Percentiles rank a stretch among this genome's conserved stretches.
phyloP scores from a whole-genome alignment of 2,888 invertebrate genomes.

The Synergus laeviventris region DNA sequence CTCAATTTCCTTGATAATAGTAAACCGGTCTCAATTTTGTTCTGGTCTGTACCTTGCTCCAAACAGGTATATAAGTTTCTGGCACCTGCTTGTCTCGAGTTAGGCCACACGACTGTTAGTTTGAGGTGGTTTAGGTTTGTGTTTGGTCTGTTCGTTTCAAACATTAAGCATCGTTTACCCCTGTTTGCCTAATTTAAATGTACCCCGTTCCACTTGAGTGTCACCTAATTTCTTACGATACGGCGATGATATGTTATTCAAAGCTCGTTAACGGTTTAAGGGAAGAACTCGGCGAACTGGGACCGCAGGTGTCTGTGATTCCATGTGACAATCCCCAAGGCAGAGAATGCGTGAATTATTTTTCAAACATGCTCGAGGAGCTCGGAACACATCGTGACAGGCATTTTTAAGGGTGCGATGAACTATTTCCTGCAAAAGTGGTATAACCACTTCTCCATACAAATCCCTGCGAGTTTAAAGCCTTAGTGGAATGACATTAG shows the following conservation, averaged over 20 bases:
- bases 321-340: slow-evolving; percentile 8
- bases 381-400: slow-evolving; percentile 17
- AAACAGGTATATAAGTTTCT: slow-evolving; percentile 42
- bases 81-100: slow-evolving; percentile 43
- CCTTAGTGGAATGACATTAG: background rate
- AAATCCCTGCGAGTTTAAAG: background rate
- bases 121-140: slow-evolving; percentile 11
- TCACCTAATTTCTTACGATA: slow-evolving; percentile 34
- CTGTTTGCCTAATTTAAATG: slow-evolving; percentile 66
- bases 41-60: background rate
- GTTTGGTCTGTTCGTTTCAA: slow-evolving; percentile 11
- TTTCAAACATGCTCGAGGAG: slow-evolving; percentile 20
- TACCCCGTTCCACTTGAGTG: slow-evolving; percentile 46
- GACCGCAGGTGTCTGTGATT: slow-evolving; percentile 13
- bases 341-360: slow-evolving; percentile 28
- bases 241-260: slow-evolving; percentile 17
- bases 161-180: slow-evolving; percentile 61
- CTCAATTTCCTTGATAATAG: background rate
- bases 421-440: slow-evolving; percentile 11
- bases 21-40: background rate
- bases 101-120: slow-evolving; percentile 10
- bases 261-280: slow-evolving; percentile 44
- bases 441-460: background rate
- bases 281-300: slow-evolving; percentile 6
- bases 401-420: background rate